These are phyloP conservation scores for Hesperophylax magnus DNA, from an alignment of 1,140 invertebrate genomes.

Conservation along the genomic window DNA sequence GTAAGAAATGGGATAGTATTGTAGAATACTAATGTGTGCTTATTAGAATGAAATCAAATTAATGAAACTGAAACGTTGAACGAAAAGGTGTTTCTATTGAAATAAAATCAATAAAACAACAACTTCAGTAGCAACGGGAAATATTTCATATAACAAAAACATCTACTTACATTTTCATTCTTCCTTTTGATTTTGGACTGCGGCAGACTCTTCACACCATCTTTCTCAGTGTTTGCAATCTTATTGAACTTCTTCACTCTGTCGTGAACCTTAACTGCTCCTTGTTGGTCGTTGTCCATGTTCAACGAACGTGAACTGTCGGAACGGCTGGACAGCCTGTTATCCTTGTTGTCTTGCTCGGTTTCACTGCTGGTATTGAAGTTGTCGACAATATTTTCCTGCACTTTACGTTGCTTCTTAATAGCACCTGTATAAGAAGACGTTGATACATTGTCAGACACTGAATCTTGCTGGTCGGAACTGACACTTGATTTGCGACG, in stretches of 20 bases:
- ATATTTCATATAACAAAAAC: not conserved
- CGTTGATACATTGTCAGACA: not conserved
- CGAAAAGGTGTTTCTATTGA: no score
- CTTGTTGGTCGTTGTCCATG: slow-evolving; percentile 70
- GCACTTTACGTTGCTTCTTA: not conserved
- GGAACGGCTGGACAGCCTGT: slow-evolving; percentile 6
- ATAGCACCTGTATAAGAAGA: not conserved
- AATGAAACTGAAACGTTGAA: no score
- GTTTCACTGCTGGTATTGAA: not conserved
- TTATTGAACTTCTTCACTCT: slow-evolving; percentile 93
- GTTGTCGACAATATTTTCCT: not conserved
- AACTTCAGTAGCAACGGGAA: no score
- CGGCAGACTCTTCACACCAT: slow-evolving; percentile 65
- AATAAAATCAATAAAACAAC: no score
- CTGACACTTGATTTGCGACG: slow-evolving; percentile 37
- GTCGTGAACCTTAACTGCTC: slow-evolving; percentile 86
- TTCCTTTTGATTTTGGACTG: slow-evolving; percentile 71
- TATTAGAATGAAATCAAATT: no score
- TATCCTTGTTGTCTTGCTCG: slow-evolving; percentile 39
- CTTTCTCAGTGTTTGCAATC: slow-evolving; percentile 87
- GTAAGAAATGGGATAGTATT: no score
- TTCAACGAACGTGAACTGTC: slow-evolving; percentile 30
- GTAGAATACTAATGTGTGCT: no score
- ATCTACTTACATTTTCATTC: slow-evolving; percentile 74
- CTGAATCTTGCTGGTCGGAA: not conserved